Evolutionary conservation across 2,113 vertebrate species (phyloP), one percentile per base, ranked within the genome.

Genomic region (Oxyruncus cristatus): DNA sequence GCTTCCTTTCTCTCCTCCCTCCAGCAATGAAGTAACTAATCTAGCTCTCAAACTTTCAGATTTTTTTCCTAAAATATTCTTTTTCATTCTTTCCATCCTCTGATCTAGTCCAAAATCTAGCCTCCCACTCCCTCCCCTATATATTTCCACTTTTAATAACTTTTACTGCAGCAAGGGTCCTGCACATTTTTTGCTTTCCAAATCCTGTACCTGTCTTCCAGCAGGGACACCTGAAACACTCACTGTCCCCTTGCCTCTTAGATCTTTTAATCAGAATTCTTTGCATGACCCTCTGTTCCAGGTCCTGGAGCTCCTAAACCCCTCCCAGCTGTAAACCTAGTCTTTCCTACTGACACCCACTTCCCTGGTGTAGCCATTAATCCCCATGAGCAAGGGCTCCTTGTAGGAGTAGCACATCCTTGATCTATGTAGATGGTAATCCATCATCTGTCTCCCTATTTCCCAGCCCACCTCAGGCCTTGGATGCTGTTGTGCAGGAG

Each of bases 321-420:
- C 3, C 3, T 67, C 3, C 19, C 14, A 65, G 22, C 5, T 24
- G 23, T 35, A 63, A 15, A 6, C 24, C 27, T 19, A n/a, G 16
- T 14, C 26, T 49, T 81, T 81, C 47, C 26, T 32, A 49, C 6
- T 27, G 42, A 32, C 5, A 17, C 7, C 4, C 10, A 41, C 9
- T 71, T 81, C 46, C 16, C 17, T 47, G 24, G 10, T 49, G 27
- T 18, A 67, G 30, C 5, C 5, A 1, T 62, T 88, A 12, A 5
- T 72, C 12, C 11, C 3, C 35, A 33, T 3, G 2, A 56, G 21
- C 9, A 39, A 8, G 6, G 18, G 1, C 1, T 90, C 19, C 42
- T 32, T 11, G 37, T 74, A 46, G 28, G 6, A 23, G 35, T 18
- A 71, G 44, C 8, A 59, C 11, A 42, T 28, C 22, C n/a, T 76